These are phyloP conservation scores for Physocephala rufipes DNA, from an alignment of 2,888 invertebrate species.

Conservation along the genomic window DNA sequence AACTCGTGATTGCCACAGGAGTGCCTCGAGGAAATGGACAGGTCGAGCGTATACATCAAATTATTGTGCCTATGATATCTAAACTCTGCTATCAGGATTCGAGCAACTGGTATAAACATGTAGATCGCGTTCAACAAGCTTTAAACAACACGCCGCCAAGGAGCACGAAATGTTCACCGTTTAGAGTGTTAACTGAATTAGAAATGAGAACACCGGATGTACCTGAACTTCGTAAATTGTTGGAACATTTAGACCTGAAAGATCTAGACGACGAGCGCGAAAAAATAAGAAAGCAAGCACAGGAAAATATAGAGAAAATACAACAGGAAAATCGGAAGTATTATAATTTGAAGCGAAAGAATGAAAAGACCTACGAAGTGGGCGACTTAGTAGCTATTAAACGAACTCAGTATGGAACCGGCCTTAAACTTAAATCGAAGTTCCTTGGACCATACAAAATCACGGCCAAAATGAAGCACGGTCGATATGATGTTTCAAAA, in stretches of 20 bases:
- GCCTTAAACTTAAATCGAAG: slow-evolving; percentile 37
- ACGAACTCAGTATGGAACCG: slow-evolving; percentile 37
- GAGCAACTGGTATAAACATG: slow-evolving; percentile 47
- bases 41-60: slow-evolving; percentile 47
- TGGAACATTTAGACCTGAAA: slow-evolving; percentile 38
- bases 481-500: slow-evolving; percentile 39
- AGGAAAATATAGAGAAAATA: slow-evolving; percentile 13
- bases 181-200: too few relatives aligned
- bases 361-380: not conserved
- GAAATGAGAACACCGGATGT: slow-evolving; percentile 37
- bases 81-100: slow-evolving; percentile 55
- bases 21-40: slow-evolving; percentile 56
- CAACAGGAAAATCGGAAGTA: slow-evolving; percentile 27
- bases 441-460: slow-evolving; percentile 38
- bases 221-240: slow-evolving; percentile 18
- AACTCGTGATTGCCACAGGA: slow-evolving; percentile 52
- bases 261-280: slow-evolving; percentile 25
- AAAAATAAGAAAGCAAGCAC: slow-evolving; percentile 10
- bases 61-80: slow-evolving; percentile 51
- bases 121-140: slow-evolving; percentile 40
- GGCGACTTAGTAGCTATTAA: slow-evolving; percentile 28
- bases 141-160: slow-evolving; percentile 44
- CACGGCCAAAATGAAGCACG: slow-evolving; percentile 17
- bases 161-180: slow-evolving; percentile 4
- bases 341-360: slow-evolving; percentile 26